Base-by-base conservation (phyloP, 2,888 invertebrate genomes). In the Nasonia oneida region DNA sequence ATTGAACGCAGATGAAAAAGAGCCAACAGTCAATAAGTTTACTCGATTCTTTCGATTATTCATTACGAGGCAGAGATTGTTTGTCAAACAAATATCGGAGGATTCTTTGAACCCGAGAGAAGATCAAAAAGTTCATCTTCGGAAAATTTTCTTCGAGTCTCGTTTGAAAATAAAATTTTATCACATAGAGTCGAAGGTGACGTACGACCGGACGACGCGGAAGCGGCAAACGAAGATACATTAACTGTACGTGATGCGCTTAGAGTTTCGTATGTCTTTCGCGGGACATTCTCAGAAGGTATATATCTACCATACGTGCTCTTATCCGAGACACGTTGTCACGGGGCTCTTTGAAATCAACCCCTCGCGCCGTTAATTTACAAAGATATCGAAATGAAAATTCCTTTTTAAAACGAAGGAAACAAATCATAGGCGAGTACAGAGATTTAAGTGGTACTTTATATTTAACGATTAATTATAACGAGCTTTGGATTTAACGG, bases 191-290 rank as follows among this genome's bases (percentile, higher is more conserved):
- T 77, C 18, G n/a, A 23, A 53, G 77, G 61, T 70, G 42, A 71
- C 64, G 29, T 81, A 33, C 75, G 75, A 15, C 2, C 42, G 6
- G 57, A 61, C 53, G 23, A 47, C 64, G 39, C 57, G 18, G 5
- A 15, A 75, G 50, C 42, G 74, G 15, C 39, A 64, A 82, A 85
- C 74, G 33, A 67, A 85, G 85, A 82, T 74, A 71, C 78, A 85
- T 85, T 85, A 82, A 81, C 39, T 29, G 78, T 50, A 85, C 85
- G 78, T 82, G 81, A 82, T n/a, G 14, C 50, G 77, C 81, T 81
- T 71, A 50, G 37, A 84, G 57, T 71, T 85, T 70, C 57, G 29
- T 79, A 15, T 71, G 42, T 70, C 50, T 64, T 12, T 80, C 10
- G n/a, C 18, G 3, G 47, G 42, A 64, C 53, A 23, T 76, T 70